Percentiles rank a stretch among this genome's conserved stretches.
These are phyloP conservation scores for Brachyopa scutellaris DNA, from an alignment of 2,888 invertebrate species.

Conservation along the genomic window DNA sequence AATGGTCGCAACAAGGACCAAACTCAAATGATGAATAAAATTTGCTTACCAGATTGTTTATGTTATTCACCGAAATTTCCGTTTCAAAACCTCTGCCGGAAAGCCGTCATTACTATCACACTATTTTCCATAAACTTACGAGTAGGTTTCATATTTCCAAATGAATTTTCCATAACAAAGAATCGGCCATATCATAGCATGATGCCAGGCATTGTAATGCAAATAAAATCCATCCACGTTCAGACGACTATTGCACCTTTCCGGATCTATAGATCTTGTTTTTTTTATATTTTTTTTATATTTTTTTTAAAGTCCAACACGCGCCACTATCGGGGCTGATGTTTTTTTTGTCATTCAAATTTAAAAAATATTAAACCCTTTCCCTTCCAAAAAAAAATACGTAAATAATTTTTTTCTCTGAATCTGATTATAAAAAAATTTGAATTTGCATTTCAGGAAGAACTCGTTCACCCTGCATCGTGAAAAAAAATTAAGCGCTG, in stretches of 20 bases:
- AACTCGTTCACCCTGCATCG: slow-evolving; percentile 17
- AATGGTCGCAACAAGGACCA: not conserved
- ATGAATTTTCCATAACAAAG: slow-evolving; percentile 22
- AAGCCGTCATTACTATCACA: not conserved
- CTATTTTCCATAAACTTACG: not conserved
- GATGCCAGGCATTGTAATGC: slow-evolving; percentile 60
- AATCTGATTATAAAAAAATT: slow-evolving; percentile 53
- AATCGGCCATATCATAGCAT: slow-evolving; percentile 35
- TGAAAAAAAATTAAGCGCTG: slow-evolving; percentile 23
- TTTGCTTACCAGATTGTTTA: not conserved
- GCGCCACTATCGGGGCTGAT: slow-evolving; percentile 21
- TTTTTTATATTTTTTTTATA: slow-evolving; percentile 2
- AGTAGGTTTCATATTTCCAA: slow-evolving; percentile 33
- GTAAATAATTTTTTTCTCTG: slow-evolving; percentile 13
- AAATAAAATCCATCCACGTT: slow-evolving; percentile 35
- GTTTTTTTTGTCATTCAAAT: slow-evolving; percentile 58
- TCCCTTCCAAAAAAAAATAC: slow-evolving; percentile 16
- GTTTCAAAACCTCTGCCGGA: slow-evolving; percentile 6
- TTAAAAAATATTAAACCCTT: slow-evolving; percentile 56
- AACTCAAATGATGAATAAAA: not conserved
- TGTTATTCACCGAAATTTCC: not conserved
- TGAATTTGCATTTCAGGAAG: slow-evolving; percentile 50
- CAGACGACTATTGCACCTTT: slow-evolving; percentile 57
- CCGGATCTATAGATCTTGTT: not conserved
- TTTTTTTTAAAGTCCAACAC: slow-evolving; percentile 32